Percentiles rank a stretch among this genome's conserved stretches.
Conservation (phyloP, 2,888 invertebrate genomes). For the Lasius platythorax region DNA sequence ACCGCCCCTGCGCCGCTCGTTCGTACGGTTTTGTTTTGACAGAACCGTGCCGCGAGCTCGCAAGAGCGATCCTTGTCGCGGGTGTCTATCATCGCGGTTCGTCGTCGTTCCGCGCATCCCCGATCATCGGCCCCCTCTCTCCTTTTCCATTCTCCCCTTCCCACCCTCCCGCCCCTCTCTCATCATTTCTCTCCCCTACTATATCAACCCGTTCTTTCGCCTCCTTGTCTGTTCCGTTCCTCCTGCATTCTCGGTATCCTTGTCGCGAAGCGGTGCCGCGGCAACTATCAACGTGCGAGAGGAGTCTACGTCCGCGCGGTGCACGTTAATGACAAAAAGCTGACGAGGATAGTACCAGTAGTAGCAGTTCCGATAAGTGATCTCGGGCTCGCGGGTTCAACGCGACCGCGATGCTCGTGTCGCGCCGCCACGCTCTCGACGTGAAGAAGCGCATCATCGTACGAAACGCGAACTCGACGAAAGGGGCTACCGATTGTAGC, state of each 20-base stretch:
- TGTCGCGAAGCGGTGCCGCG: background rate
- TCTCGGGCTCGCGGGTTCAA: constrained; percentile 51
- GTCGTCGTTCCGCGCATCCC: constrained; percentile 27
- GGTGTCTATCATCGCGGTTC: background rate
- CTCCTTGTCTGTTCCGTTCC: constrained; percentile 20
- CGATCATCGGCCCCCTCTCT: constrained; percentile 18
- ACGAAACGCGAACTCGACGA: constrained; percentile 46
- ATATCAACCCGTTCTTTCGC: background rate
- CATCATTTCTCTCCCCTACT: background rate
- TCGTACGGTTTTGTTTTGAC: constrained; percentile 73
- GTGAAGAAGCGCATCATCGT: constrained; percentile 49
- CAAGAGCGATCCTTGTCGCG: constrained; percentile 1
- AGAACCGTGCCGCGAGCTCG: constrained; percentile 30
- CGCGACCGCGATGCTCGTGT: constrained; percentile 80
- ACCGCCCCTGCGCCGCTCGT: constrained; percentile 62
- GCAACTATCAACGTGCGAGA: constrained; percentile 31
- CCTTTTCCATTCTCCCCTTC: background rate
- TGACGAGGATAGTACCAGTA: constrained; percentile 52
- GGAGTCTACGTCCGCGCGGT: background rate
- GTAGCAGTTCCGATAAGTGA: constrained; percentile 16
- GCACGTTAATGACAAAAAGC: constrained; percentile 22
- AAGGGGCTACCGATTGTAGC: constrained; percentile 59
- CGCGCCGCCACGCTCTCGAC: constrained; percentile 74
- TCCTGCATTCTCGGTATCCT: constrained; percentile 14
- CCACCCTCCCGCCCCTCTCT: background rate